A percentile compares a stretch with the other conserved stretches of the same genome.
Evolutionary conservation across 1,140 invertebrate genomes (phyloP).

Genomic region (Pentalonia nigronervosa): DNA sequence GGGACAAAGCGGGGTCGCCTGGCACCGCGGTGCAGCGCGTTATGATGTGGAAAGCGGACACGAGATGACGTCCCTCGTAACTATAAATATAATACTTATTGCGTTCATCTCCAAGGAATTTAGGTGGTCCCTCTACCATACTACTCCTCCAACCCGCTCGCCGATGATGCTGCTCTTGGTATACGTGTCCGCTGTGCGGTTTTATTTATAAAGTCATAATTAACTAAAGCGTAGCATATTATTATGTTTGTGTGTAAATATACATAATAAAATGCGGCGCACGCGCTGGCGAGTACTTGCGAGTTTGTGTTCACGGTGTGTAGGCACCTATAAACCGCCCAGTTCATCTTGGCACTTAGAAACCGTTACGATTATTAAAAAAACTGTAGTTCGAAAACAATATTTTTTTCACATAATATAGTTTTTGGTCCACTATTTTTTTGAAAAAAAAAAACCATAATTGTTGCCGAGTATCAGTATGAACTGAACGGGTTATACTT

Average conservation of each 20-base stretch:
- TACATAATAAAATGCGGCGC: neutral
- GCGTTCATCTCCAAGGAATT: neutral
- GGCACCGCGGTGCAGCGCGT: too few species aligned
- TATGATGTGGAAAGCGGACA: neutral
- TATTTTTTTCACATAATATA: too few species aligned
- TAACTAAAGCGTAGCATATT: neutral
- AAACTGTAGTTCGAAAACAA: too few species aligned
- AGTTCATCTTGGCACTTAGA: too few species aligned
- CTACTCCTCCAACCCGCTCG: too few species aligned
- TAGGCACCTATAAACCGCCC: neutral
- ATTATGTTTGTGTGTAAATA: neutral
- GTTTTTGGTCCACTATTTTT: too few species aligned
- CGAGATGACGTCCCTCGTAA: neutral
- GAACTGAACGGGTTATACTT: neutral
- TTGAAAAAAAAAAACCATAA: too few species aligned
- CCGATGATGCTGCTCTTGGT: neutral
- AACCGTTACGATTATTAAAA: too few species aligned
- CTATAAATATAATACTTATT: constrained; percentile 7
- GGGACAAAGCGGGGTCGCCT: neutral
- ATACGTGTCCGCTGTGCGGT: neutral
- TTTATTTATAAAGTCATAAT: constrained; percentile 13
- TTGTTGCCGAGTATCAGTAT: too few species aligned
- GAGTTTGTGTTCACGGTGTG: neutral
- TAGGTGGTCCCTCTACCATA: neutral
- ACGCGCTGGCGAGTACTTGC: neutral